phyloP scores from a whole-genome alignment of 2,888 invertebrate species.

The Amiota mariae region DNA sequence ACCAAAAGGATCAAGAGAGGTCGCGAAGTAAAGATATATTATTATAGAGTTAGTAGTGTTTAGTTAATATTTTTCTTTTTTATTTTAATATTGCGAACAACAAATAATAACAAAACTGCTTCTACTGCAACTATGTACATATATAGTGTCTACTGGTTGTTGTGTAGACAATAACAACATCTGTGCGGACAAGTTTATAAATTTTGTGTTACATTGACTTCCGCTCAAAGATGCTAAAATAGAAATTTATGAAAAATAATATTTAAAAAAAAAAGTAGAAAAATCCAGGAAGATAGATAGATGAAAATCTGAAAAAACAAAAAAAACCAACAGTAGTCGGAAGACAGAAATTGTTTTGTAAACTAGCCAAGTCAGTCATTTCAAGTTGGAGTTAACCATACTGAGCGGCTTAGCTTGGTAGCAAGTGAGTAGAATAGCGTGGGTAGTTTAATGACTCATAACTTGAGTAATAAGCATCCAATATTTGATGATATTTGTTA shows the following conservation, averaged over 20 bases:
- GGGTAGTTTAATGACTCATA: neutral
- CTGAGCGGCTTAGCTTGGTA: neutral
- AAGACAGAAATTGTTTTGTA: neutral
- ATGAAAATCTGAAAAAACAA: neutral
- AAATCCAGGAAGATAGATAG: constrained; percentile 43
- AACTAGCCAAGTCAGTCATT: neutral
- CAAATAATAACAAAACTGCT: constrained; percentile 4
- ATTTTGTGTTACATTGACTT: constrained; percentile 68
- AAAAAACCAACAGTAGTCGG: neutral
- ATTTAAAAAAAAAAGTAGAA: constrained; percentile 29
- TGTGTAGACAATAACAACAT: constrained; percentile 46
- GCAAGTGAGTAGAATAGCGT: neutral
- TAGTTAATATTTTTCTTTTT: constrained; percentile 59
- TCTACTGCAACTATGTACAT: neutral
- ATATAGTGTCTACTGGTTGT: no score
- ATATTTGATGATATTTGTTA: no score
- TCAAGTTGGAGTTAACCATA: neutral
- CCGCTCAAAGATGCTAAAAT: constrained; percentile 65
- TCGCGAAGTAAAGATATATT: constrained; percentile 57
- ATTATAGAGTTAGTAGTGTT: constrained; percentile 60
- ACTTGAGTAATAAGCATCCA: no score
- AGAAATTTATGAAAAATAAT: constrained; percentile 39
- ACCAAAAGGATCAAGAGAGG: neutral
- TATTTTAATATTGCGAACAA: constrained; percentile 20
- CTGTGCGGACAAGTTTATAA: constrained; percentile 63